These are phyloP conservation scores for Campoletis sonorensis DNA, from an alignment of 1,140 invertebrate genomes.

Conservation along the genomic window DNA sequence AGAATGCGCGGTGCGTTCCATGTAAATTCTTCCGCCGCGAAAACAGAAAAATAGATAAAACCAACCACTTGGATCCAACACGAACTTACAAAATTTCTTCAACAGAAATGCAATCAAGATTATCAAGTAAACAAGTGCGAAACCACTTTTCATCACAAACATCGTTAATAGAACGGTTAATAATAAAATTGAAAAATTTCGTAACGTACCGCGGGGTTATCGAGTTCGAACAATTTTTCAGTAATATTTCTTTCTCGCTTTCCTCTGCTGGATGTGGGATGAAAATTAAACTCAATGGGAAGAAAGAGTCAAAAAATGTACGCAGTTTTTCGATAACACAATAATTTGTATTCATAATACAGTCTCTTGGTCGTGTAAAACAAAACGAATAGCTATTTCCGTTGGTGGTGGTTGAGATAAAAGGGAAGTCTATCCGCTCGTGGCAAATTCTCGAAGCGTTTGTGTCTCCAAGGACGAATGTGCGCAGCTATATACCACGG, in stretches of 20 bases:
- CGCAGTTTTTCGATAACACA: neutral
- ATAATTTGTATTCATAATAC: conserved; percentile 21
- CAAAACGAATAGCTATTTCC: conserved; percentile 24
- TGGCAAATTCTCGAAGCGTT: neutral
- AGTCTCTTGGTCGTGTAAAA: neutral
- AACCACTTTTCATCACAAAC: too few species aligned
- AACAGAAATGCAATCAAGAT: too few species aligned
- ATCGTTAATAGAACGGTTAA: too few species aligned
- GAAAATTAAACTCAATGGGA: neutral
- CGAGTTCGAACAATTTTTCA: neutral
- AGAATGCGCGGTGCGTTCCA: neutral
- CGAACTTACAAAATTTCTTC: too few species aligned
- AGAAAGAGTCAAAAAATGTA: neutral
- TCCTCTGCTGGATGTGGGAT: neutral
- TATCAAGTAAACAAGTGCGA: too few species aligned
- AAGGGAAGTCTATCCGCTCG: neutral
- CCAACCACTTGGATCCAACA: too few species aligned
- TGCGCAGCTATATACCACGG: neutral
- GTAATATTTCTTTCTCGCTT: neutral
- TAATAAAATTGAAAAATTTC: too few species aligned
- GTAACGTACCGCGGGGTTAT: neutral
- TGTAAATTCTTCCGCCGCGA: neutral
- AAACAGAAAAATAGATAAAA: neutral
- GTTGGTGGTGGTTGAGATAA: neutral
- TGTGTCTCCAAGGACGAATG: neutral